phyloP scores from a whole-genome alignment of 2,888 invertebrate genomes.

The Troides oblongomaculatus region DNA sequence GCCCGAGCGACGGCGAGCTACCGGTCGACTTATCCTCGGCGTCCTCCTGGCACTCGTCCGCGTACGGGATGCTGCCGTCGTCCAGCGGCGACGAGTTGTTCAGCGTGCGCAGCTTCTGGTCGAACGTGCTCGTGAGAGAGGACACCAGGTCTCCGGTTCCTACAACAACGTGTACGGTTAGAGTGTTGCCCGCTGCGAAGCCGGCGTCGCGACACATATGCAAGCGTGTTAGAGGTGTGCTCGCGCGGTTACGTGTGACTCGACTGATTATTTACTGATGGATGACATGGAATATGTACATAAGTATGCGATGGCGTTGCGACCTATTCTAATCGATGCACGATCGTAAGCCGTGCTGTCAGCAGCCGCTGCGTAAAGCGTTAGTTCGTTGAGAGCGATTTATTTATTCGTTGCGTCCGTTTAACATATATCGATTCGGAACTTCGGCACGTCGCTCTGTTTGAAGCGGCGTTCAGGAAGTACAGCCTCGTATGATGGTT shows the following conservation, averaged over 20 bases:
- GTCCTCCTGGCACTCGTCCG: constrained; percentile 84
- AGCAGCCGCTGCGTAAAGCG: constrained; percentile 63
- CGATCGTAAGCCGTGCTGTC: constrained; percentile 66
- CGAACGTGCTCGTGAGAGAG: constrained; percentile 90
- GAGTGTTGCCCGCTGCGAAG: constrained; percentile 33
- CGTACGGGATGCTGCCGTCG: constrained; percentile 86
- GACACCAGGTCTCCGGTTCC: constrained; percentile 91
- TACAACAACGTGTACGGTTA: constrained; percentile 63
- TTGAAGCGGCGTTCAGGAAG: constrained; percentile 6
- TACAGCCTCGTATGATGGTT: constrained; percentile 7
- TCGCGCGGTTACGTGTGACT: constrained; percentile 45
- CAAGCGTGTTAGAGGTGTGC: constrained; percentile 59
- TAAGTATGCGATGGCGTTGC: constrained; percentile 33
- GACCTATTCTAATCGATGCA: constrained; percentile 42
- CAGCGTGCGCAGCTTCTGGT: constrained; percentile 88
- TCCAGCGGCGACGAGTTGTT: constrained; percentile 84
- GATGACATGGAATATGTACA: constrained; percentile 42
- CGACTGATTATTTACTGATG: constrained; percentile 20
- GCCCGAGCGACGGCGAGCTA: constrained; percentile 57
- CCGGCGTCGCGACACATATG: constrained; percentile 40
- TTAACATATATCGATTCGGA: not conserved
- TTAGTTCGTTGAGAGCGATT: constrained; percentile 55
- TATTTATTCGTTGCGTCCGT: constrained; percentile 42
- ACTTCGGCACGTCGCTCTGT: constrained; percentile 6
- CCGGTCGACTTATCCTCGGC: constrained; percentile 60